Conservation (phyloP, 2,113 vertebrate species). For the Caranx melampygus region DNA sequence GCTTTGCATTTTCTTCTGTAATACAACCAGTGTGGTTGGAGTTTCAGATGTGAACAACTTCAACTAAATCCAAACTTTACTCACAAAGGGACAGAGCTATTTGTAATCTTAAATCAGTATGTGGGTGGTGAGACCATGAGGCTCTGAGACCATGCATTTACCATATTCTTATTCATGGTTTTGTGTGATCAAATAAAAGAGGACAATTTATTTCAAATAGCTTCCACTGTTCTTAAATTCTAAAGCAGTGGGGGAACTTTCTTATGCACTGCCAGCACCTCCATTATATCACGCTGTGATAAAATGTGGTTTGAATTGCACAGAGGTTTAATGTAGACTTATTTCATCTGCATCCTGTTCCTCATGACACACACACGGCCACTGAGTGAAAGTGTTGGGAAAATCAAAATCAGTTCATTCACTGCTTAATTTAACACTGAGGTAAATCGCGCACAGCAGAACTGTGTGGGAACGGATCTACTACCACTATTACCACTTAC, state of each 20-base stretch:
- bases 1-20: background rate
- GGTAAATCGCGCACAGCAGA: constrained; percentile 10
- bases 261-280: no score
- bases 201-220: no score
- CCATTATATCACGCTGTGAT: no score
- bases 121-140: no score
- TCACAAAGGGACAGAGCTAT: background rate
- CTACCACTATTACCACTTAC: background rate
- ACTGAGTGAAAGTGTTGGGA: background rate
- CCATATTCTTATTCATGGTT: background rate
- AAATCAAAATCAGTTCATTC: background rate
- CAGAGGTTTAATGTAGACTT: no score
- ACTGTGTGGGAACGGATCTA: background rate
- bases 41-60: background rate
- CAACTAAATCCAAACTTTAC: background rate
- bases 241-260: no score
- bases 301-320: no score
- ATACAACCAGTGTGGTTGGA: no score
- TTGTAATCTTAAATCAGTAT: background rate
- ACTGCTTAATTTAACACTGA: constrained; percentile 6
- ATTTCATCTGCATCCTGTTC: background rate
- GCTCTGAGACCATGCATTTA: no score
- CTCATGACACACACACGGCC: background rate
- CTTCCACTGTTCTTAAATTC: no score
- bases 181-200: no score